Base-by-base conservation (phyloP, 2,888 invertebrate genomes). In the Phyllotreta striolata region DNA sequence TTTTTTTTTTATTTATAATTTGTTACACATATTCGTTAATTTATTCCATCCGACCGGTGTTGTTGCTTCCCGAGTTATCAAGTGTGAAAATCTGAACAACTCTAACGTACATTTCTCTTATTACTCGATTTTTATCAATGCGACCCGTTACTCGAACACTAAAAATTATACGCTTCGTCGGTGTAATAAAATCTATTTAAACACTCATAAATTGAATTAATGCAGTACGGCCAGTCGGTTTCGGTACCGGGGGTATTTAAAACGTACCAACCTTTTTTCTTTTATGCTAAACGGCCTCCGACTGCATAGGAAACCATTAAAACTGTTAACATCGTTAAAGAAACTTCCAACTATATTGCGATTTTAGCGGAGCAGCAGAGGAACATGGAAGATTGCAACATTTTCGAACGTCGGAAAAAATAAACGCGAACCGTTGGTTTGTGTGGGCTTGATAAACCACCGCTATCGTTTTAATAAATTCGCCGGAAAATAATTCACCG, bases 11-110 rank as follows among this genome's bases (percentile, higher is more conserved):
- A 67, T 69, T 69, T 43, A 70, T 68, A 67, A 70, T 63, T 57
- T 66, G 68, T 73, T 72, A 70, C 70, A 69, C 57, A 65, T 70
- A 73, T 73, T 70, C 69, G 68, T 66, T 72, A 73, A 73, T 73
- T 70, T 71, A 70, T 66, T 70, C 66, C 57, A 66, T 66, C 66
- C 63, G 59, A 63, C 65, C 57, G 60, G 64, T 69, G 65, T 24
- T 72, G 68, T 69, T 69, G 66, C 69, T 67, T 67, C 64, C 37
- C 35, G 64, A 66, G 67, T 69, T 68, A 69, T 70, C 69, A 59
- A 57, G 64, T 67, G 66, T 69, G 66, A 66, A 67, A 70, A 68
- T 68, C 68, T 66, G 63, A 63, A 67, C 64, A 62, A 59, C 60
- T 62, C 52, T 62, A 63, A 62, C 60, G 63, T 67, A 67, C 61